These are phyloP conservation scores for Zaprionus capensis DNA, from an alignment of 1,140 invertebrate species.

Conservation along the genomic window DNA sequence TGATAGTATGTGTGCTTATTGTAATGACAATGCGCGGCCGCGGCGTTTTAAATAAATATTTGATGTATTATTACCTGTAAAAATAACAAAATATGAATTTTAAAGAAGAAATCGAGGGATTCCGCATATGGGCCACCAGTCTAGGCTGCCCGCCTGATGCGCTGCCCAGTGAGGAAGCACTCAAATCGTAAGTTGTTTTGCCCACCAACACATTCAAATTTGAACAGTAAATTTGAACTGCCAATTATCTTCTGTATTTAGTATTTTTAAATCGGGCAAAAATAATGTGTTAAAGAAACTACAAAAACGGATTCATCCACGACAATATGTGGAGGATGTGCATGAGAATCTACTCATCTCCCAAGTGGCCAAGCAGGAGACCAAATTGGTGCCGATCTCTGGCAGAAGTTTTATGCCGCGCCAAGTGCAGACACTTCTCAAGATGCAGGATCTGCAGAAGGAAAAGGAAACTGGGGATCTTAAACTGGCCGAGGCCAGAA, in stretches of 20 bases:
- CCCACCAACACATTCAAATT: background rate
- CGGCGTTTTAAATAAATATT: conserved; percentile 23
- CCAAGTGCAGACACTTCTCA: conserved; percentile 64
- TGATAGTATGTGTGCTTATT: conserved; percentile 6
- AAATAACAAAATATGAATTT: conserved; percentile 46
- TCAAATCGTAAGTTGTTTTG: conserved; percentile 63
- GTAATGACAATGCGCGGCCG: conserved; percentile 19
- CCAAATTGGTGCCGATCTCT: conserved; percentile 59
- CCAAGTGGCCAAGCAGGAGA: conserved; percentile 57
- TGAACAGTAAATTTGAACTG: background rate
- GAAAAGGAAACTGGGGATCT: conserved; percentile 44
- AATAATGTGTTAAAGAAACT: conserved; percentile 61
- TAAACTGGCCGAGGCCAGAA: conserved; percentile 46
- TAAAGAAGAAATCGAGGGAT: conserved; percentile 56
- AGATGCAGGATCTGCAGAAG: conserved; percentile 63
- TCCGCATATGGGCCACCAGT: conserved; percentile 68
- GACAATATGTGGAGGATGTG: conserved; percentile 58
- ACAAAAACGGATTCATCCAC: conserved; percentile 59
- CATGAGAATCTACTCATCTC: conserved; percentile 68
- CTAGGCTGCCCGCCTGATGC: conserved; percentile 61
- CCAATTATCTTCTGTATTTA: conserved; percentile 3
- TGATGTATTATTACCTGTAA: background rate
- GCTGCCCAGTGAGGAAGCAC: conserved; percentile 63
- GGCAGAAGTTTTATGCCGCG: conserved; percentile 61
- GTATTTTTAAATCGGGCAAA: conserved; percentile 72